Percentiles rank a stretch among this genome's conserved stretches.
These are phyloP conservation scores for Parauchenoglanis punctatus DNA, from an alignment of 2,797 vertebrate species.

Conservation along the genomic window DNA sequence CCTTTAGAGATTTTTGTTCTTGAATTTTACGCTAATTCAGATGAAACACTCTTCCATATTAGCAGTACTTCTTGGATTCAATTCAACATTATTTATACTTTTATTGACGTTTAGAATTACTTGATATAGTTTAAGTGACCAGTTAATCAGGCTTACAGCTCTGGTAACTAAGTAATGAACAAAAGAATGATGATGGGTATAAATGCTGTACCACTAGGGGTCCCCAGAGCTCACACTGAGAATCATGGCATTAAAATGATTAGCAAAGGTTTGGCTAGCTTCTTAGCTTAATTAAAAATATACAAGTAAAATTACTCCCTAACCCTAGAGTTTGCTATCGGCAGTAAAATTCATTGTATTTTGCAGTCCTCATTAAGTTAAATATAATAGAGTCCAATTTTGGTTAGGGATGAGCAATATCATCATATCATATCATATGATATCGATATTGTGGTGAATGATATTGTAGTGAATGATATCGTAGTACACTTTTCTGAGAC, in stretches of 20 bases:
- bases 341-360: too few species aligned
- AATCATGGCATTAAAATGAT: neutral
- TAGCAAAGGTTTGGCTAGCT: neutral
- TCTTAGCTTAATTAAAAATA: too few species aligned
- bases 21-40: neutral
- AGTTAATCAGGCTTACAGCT: neutral
- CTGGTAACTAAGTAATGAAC: neutral
- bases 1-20: neutral
- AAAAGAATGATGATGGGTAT: neutral
- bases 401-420: too few species aligned
- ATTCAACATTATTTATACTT: neutral
- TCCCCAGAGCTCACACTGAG: neutral
- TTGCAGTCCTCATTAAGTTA: too few species aligned
- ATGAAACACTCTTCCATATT: neutral
- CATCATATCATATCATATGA: too few species aligned
- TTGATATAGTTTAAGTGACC: neutral
- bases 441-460: too few species aligned
- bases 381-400: too few species aligned
- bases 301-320: too few species aligned
- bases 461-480: too few species aligned
- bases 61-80: neutral
- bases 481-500: too few species aligned
- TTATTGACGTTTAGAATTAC: neutral
- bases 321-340: too few species aligned
- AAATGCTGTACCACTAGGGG: neutral